Evolutionary conservation across 2,797 vertebrate species (phyloP).

Genomic region (Clarias fuscus): DNA sequence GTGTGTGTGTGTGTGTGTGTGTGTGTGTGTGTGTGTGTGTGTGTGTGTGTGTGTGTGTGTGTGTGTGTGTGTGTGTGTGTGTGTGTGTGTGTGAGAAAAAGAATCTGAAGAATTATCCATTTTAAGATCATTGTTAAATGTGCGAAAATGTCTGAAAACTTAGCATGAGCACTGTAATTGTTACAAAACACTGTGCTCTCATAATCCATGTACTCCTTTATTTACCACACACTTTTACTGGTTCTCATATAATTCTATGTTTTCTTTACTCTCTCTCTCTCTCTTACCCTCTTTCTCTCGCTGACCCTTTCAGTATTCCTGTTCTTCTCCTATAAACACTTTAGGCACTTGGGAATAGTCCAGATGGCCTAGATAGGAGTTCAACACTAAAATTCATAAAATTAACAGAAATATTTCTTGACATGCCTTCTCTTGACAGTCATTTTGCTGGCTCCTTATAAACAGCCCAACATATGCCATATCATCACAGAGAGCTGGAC

Average conservation of each 20-base stretch:
- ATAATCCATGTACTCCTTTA: neutral
- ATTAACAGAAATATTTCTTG: conserved; percentile 69
- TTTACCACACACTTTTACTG: neutral
- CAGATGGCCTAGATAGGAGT: conserved; percentile 67
- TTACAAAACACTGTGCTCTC: no score
- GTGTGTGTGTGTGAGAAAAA: no score
- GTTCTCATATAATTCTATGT: neutral
- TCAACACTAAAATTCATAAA: conserved; percentile 53
- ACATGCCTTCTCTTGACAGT: conserved; percentile 62
- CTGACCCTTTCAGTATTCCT: conserved; percentile 2
- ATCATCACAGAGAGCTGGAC: conserved; percentile 62
- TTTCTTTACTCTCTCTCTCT: neutral
- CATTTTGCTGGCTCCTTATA: conserved; percentile 63
- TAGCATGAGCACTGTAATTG: no score
- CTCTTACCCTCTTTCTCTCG: neutral
- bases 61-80: no score
- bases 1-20: no score
- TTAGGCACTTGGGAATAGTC: conserved; percentile 56
- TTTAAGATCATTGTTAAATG: no score
- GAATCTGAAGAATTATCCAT: no score
- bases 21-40: no score
- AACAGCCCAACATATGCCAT: conserved; percentile 66
- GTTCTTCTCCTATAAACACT: conserved; percentile 42
- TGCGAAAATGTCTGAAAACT: no score
- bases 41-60: no score